A percentile compares a stretch with the other conserved stretches of the same genome.
These are phyloP conservation scores for Tanytarsus gracilentus DNA, from an alignment of 2,888 invertebrate genomes.

Conservation along the genomic window DNA sequence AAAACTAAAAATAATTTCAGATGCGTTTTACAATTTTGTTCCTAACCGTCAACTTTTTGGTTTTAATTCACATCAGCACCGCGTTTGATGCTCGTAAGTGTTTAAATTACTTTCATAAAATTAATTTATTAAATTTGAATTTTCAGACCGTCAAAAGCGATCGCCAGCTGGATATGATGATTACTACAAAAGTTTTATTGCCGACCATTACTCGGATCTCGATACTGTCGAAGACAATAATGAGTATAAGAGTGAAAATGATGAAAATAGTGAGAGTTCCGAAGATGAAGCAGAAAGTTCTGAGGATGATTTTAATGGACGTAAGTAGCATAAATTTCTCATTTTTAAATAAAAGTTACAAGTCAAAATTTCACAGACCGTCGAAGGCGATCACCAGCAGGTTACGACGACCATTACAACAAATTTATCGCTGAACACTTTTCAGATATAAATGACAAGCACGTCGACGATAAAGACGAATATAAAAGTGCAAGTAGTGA, in stretches of 20 bases:
- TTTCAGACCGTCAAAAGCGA: too few relatives aligned
- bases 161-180: too few relatives aligned
- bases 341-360: not conserved
- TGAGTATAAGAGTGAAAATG: too few relatives aligned
- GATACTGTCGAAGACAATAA: too few relatives aligned
- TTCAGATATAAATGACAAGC: not conserved
- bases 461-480: conserved; percentile 3
- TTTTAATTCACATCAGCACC: too few relatives aligned
- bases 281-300: too few relatives aligned
- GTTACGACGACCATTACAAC: conserved; percentile 24
- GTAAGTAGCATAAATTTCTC: not conserved
- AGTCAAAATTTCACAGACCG: not conserved
- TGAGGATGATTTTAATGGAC: too few relatives aligned
- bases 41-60: not conserved
- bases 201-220: too few relatives aligned
- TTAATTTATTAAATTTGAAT: too few relatives aligned
- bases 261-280: too few relatives aligned
- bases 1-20: not conserved
- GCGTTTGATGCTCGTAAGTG: not conserved
- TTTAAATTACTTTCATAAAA: too few relatives aligned
- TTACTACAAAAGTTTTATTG: too few relatives aligned
- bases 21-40: conserved; percentile 4
- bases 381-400: not conserved
- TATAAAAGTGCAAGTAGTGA: not conserved
- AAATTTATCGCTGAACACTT: conserved; percentile 23